Base-by-base conservation (phyloP, 2,888 invertebrate species). In the Cataglyphis albicans region DNA sequence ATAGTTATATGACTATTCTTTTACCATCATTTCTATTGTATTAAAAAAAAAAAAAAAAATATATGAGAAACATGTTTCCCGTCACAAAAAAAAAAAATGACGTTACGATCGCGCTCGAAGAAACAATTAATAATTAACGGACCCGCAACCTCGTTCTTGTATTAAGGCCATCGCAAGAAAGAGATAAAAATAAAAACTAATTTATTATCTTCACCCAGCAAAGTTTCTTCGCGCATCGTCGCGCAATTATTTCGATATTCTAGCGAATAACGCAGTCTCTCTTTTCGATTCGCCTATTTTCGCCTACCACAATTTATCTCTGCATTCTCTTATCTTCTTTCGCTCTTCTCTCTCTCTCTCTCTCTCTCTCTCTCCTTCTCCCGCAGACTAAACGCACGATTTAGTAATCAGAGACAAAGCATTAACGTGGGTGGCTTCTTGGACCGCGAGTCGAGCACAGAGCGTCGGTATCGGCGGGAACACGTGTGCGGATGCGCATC, bases 341-440 rank as follows among this genome's bases (percentile, higher is more conserved):
- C 72, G 55, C 55, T 57, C 10, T 5, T 25, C 41, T 75, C 44
- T 61, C 70, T 48, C 9, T 48, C 9, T 38, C 29, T 41, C 72
- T 74, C 18, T 29, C 44, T 75, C 44, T 65, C 70, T 52, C 4
- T 10, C 38, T 41, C 41, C 29, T 64, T 74, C 73, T 63, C 64
- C 21, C 59, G n/a, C 35, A 55, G 67, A 74, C 72, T 55, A 83
- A 86, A 88, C 86, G 74, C 63, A 44, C 72, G 82, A 82, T 74
- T 87, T 63, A 80, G 75, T 84, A 85, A 87, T 68, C 82, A 75
- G 68, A 86, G 87, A 90, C 90, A 91, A 90, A 91, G 88, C 84
- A 82, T 82, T 89, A 90, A 86, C 89, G 91, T 89, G 91, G 92
- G 89, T 89, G 90, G 87, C 48, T 52, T n/a, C 82, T 87, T 87